These are phyloP conservation scores for Brachyistius frenatus DNA, from an alignment of 2,113 vertebrate species.

Conservation along the genomic window DNA sequence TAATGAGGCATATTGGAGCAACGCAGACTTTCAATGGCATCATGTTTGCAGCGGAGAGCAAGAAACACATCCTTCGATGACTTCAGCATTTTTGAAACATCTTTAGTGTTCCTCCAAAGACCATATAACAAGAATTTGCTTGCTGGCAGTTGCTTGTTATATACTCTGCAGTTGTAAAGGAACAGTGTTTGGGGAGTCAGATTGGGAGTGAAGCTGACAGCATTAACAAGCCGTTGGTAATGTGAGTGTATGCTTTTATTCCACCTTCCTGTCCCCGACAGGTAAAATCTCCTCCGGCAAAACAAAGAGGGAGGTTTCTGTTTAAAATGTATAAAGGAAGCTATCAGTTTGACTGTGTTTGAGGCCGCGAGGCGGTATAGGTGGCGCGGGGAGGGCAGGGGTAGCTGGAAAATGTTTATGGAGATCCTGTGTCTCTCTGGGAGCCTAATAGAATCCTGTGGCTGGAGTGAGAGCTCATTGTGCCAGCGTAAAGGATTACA, in stretches of 20 bases:
- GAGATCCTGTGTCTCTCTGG: slow-evolving; percentile 74
- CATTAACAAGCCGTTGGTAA: slow-evolving; percentile 62
- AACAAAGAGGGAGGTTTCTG: slow-evolving; percentile 34
- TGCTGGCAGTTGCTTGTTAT: slow-evolving; percentile 61
- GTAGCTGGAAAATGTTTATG: slow-evolving; percentile 72
- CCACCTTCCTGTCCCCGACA: slow-evolving; percentile 50
- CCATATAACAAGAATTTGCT: slow-evolving; percentile 66
- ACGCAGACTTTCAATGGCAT: slow-evolving; percentile 48
- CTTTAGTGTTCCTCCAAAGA: slow-evolving; percentile 63
- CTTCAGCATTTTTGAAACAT: slow-evolving; percentile 62
- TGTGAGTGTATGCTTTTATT: slow-evolving; percentile 61
- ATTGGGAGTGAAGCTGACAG: slow-evolving; percentile 54
- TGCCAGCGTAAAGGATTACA: slow-evolving; percentile 77
- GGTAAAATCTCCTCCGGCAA: slow-evolving; percentile 52
- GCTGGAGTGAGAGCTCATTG: slow-evolving; percentile 73
- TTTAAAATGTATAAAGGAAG: slow-evolving; percentile 60
- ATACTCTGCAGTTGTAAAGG: slow-evolving; percentile 45
- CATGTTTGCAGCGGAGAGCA: slow-evolving; percentile 43
- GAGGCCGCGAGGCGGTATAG: slow-evolving; percentile 55
- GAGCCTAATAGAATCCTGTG: slow-evolving; percentile 76
- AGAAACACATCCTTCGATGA: slow-evolving; percentile 58
- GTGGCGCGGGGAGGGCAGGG: slow-evolving; percentile 27
- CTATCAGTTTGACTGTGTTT: slow-evolving; percentile 50
- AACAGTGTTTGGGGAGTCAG: slow-evolving; percentile 55
- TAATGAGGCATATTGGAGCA: slow-evolving; percentile 28